Base-by-base conservation (phyloP, 2,888 invertebrate species). In the Iphiclides podalirius region DNA sequence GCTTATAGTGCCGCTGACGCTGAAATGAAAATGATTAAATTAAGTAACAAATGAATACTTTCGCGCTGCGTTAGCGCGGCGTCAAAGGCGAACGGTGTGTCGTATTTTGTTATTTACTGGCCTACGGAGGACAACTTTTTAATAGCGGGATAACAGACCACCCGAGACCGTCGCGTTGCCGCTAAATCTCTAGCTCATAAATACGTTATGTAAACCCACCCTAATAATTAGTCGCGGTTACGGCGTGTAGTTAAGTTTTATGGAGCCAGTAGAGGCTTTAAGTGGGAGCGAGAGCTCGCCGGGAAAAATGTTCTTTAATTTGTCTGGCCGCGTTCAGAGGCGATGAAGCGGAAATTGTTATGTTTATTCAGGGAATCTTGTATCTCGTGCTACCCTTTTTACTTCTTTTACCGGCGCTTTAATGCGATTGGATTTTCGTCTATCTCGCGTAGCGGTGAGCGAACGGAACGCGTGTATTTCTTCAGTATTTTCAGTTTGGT, bases 121-220 rank as follows among this genome's bases (percentile, higher is more conserved):
- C 63, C 87, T 84, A 66, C 74, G 62, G 86, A 82, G 86, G 77
- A 83, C 86, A 85, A 88, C 81, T 87, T 87, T 86, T 85, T 86
- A 87, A 87, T 85, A 75, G 79, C 72, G 74, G 78, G 86, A 87
- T 88, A 87, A 87, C 87, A 80, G 86, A 85, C 83, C 87, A 80
- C 79, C 81, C 79, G 85, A 84, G 85, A 82, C 77, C 73, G 67
- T 68, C 69, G 59, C 58, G 70, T 61, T 75, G 72, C 75, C 78
- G 80, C 81, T 83, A 85, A 87, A 88, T 86, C 86, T 84, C 80
- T 68, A 74, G 76, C 79, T 82, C 87, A 86, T 88, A 87, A 88
- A 87, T 88, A 87, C 74, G 80, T 82, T 85, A 87, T 87, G 88
- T 86, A 86, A 87, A 85, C 86, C 84, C 74, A 81, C 86, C 87